Percentiles rank a stretch among this genome's conserved stretches.
Evolutionary conservation across 2,113 vertebrate genomes (phyloP).

Genomic region (Carassius gibelio): DNA sequence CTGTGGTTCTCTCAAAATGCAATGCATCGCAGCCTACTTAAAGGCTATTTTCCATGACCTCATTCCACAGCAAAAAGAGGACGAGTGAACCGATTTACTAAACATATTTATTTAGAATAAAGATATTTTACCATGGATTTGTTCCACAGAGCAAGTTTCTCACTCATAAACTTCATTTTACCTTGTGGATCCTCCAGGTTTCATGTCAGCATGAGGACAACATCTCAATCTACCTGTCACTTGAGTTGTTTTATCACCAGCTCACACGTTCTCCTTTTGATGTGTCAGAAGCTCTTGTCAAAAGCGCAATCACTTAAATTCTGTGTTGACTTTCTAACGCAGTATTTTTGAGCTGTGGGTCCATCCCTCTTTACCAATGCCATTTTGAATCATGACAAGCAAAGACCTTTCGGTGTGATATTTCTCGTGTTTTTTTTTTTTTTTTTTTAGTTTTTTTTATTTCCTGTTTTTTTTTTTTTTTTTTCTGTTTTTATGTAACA

Average conservation of each 20-base stretch:
- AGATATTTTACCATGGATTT: neutral
- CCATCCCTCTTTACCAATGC: neutral
- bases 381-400: conserved; percentile 2
- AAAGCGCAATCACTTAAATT: neutral
- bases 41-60: conserved; percentile 8
- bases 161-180: neutral
- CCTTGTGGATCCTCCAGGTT: neutral
- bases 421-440: too few species aligned
- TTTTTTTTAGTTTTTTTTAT: too few species aligned
- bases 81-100: neutral
- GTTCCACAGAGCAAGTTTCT: neutral
- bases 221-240: neutral
- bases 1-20: neutral
- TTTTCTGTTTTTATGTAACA: neutral
- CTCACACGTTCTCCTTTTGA: neutral
- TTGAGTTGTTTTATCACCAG: neutral
- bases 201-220: neutral
- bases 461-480: neutral
- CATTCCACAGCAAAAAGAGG: neutral
- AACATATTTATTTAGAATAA: neutral
- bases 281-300: neutral
- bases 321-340: neutral
- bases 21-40: conserved; percentile 8
- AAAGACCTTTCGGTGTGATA: neutral
- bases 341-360: neutral